Conservation (phyloP, 2,888 invertebrate genomes). For the Allolobophora icterica region DNA sequence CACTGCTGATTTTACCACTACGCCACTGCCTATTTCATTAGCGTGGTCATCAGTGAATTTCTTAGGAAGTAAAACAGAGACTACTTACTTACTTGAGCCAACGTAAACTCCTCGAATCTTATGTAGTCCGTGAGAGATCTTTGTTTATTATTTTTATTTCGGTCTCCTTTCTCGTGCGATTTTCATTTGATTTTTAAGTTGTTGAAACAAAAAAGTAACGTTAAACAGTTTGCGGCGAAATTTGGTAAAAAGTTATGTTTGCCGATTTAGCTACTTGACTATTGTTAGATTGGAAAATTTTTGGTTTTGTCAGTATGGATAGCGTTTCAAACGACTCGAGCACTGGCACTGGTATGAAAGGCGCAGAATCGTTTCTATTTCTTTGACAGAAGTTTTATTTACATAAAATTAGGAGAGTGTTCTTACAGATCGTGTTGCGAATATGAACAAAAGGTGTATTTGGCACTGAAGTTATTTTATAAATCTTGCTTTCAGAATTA, state of each 20-base stretch:
- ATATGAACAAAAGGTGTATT: not conserved
- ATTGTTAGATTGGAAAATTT: not conserved
- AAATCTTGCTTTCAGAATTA: no score
- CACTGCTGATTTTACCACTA: no score
- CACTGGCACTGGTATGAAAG: not conserved
- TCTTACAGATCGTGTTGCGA: not conserved
- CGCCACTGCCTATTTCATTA: not conserved
- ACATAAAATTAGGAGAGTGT: no score
- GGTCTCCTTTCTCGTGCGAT: not conserved
- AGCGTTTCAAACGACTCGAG: not conserved
- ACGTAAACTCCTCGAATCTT: not conserved
- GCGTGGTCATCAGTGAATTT: not conserved
- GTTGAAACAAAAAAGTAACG: not conserved
- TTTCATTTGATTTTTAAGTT: not conserved
- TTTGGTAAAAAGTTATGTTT: not conserved
- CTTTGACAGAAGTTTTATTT: not conserved
- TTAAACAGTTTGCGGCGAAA: not conserved
- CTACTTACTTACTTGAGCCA: not conserved
- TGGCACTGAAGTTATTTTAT: no score
- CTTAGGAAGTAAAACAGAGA: not conserved
- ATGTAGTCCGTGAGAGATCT: not conserved
- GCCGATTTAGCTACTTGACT: not conserved
- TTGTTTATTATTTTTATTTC: not conserved
- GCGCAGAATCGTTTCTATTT: not conserved
- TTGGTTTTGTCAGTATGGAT: not conserved